Evolutionary conservation across 2,888 invertebrate species (phyloP).

Genomic region (Incurvaria masculella): DNA sequence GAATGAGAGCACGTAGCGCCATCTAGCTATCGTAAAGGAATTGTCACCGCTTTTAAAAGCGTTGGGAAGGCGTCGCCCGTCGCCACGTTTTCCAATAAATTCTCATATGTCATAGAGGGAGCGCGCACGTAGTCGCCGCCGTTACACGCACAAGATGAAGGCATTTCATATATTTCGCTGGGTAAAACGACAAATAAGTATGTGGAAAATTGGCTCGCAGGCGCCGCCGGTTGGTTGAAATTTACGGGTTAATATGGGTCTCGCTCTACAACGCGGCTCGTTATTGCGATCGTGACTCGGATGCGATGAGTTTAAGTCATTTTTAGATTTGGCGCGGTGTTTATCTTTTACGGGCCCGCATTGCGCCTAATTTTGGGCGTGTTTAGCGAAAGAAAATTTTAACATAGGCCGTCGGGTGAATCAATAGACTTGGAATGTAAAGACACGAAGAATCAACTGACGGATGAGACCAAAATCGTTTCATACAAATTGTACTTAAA

Average conservation of each 20-base stretch:
- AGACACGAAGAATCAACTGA: too few species aligned
- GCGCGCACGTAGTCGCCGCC: slow-evolving; percentile 13
- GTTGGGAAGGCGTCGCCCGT: not conserved
- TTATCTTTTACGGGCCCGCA: too few species aligned
- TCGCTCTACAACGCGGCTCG: not conserved
- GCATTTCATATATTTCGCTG: not conserved
- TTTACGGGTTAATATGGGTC: not conserved
- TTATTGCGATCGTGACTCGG: not conserved
- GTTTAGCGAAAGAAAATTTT: too few species aligned
- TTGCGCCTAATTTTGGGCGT: too few species aligned
- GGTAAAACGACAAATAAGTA: not conserved
- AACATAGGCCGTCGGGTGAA: too few species aligned
- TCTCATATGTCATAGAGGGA: slow-evolving; percentile 28
- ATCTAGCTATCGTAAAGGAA: not conserved
- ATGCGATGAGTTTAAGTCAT: too few species aligned
- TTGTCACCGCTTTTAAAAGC: not conserved
- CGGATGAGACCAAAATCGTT: too few species aligned
- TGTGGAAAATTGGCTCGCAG: not conserved
- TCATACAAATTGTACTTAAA: too few species aligned
- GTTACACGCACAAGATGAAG: not conserved
- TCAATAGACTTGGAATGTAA: too few species aligned
- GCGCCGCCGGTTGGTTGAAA: not conserved
- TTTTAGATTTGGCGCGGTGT: too few species aligned
- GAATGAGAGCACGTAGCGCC: not conserved
- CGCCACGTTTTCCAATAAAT: slow-evolving; percentile 38